Evolutionary conservation across 2,888 invertebrate genomes (phyloP).

Genomic region (Halocaridina rubra): DNA sequence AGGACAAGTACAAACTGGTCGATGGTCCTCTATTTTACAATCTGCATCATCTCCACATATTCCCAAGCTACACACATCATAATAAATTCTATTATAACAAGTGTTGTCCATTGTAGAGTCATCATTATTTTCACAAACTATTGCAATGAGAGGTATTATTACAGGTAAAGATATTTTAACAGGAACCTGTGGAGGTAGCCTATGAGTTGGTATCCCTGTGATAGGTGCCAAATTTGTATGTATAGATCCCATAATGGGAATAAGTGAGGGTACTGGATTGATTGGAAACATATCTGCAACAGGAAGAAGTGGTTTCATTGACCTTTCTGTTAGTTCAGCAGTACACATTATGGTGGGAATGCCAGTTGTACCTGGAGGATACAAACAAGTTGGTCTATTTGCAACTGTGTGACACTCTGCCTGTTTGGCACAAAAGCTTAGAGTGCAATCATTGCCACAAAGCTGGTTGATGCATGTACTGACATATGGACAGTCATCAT

Average conservation of each 20-base stretch:
- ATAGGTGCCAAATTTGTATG: conserved; percentile 2
- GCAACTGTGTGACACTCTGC: conserved; percentile 66
- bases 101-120: conserved; percentile 82
- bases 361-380: conserved; percentile 65
- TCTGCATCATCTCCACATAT: conserved; percentile 71
- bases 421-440: conserved; percentile 75
- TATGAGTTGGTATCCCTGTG: neutral
- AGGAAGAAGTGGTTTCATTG: conserved; percentile 72
- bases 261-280: neutral
- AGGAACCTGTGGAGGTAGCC: neutral
- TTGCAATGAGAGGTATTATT: conserved; percentile 26
- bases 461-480: conserved; percentile 82
- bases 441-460: conserved; percentile 87
- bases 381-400: conserved; percentile 66
- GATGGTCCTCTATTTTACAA: conserved; percentile 64
- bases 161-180: neutral
- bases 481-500: conserved; percentile 85
- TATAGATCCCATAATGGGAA: conserved; percentile 18
- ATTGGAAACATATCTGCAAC: neutral
- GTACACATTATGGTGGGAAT: conserved; percentile 2
- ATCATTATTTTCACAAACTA: conserved; percentile 64
- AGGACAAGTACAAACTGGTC: conserved; percentile 66
- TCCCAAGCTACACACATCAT: conserved; percentile 77
- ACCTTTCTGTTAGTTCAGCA: neutral
- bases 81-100: conserved; percentile 79